phyloP scores from a whole-genome alignment of 2,888 invertebrate genomes.

The Molanna angustata region DNA sequence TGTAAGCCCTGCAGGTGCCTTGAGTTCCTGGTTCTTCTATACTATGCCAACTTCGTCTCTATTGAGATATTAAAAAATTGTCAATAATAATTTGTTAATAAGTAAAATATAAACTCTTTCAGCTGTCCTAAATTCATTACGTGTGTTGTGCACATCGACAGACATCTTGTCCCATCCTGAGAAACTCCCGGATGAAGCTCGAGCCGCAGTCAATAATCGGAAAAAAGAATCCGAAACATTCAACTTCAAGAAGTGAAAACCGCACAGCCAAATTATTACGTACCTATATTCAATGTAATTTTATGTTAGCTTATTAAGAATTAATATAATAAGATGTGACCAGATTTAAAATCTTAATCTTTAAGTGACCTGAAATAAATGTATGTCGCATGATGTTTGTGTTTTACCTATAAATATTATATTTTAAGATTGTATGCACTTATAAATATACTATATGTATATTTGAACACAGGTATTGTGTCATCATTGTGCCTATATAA shows the following conservation, averaged over 20 bases:
- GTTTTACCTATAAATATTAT: background rate
- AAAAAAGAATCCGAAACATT: constrained; percentile 17
- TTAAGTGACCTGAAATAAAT: constrained; percentile 23
- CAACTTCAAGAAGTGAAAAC: background rate
- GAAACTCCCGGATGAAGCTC: constrained; percentile 85
- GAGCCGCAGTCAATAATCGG: constrained; percentile 61
- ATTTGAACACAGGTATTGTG: background rate
- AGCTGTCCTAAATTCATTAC: constrained; percentile 91
- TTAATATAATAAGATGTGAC: constrained; percentile 11
- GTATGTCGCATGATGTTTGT: background rate
- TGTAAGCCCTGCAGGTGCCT: too few species aligned
- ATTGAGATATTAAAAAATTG: too few species aligned
- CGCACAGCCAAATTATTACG: background rate
- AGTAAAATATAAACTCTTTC: too few species aligned
- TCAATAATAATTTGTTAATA: too few species aligned
- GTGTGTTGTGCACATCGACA: constrained; percentile 87
- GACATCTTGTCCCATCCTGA: constrained; percentile 89
- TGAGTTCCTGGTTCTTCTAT: too few species aligned
- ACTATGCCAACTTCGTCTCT: too few species aligned
- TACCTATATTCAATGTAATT: background rate
- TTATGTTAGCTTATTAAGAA: background rate
- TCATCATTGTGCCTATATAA: background rate
- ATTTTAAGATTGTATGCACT: background rate
- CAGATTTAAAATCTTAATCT: constrained; percentile 17
- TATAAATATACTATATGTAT: too few species aligned